Conservation (phyloP, 2,113 vertebrate genomes). For the Mungos mungo region DNA sequence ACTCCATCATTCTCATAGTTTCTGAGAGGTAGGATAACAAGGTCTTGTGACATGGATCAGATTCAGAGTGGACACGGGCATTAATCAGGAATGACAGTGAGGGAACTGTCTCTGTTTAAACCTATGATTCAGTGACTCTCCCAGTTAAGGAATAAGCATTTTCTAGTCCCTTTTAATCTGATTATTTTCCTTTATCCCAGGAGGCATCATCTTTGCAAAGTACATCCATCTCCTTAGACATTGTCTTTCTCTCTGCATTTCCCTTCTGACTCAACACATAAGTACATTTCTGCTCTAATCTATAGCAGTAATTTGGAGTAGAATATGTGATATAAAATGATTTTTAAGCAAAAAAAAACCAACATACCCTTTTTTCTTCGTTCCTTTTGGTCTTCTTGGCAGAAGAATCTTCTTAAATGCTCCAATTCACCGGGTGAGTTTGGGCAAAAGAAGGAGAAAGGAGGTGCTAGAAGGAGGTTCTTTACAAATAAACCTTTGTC, state of each 20-base stretch:
- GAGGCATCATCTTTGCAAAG: slow-evolving; percentile 12
- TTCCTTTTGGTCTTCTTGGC: slow-evolving; percentile 66
- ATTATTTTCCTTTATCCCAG: not conserved
- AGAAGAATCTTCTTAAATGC: slow-evolving; percentile 72
- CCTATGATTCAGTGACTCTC: not conserved
- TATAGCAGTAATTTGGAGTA: slow-evolving; percentile 10
- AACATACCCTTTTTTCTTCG: slow-evolving; percentile 66
- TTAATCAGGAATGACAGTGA: not conserved
- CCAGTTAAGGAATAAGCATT: not conserved
- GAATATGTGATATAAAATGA: slow-evolving; percentile 55
- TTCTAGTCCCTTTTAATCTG: not conserved
- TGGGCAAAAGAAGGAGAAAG: slow-evolving; percentile 55
- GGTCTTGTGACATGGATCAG: not conserved
- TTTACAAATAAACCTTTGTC: slow-evolving; percentile 82
- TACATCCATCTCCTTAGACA: not conserved
- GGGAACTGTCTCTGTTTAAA: not conserved
- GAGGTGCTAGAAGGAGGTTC: slow-evolving; percentile 67
- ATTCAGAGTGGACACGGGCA: not conserved
- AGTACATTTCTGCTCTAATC: slow-evolving; percentile 2
- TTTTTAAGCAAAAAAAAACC: slow-evolving; percentile 61
- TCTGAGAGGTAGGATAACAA: not conserved
- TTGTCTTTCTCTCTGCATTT: not conserved
- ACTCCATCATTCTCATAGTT: not conserved
- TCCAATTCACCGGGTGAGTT: slow-evolving; percentile 56
- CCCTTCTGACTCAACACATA: not conserved